phyloP scores from a whole-genome alignment of 2,797 vertebrate genomes.

The Nyctalus aviator region DNA sequence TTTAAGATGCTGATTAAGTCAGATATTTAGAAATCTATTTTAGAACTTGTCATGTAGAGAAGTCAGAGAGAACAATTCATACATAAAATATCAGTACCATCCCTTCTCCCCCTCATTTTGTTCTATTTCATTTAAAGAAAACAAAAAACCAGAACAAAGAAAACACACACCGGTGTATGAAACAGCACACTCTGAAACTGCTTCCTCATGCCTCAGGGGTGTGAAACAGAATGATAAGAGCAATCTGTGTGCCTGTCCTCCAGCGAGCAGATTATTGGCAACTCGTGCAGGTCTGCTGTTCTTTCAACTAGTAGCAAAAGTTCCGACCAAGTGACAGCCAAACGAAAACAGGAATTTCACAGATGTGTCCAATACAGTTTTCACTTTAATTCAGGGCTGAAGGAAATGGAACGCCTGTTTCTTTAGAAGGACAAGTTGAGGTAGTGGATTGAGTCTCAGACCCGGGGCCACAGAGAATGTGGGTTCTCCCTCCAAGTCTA shows the following conservation, averaged over 20 bases:
- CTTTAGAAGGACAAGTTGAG: background rate
- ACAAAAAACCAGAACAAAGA: background rate
- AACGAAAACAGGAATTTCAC: background rate
- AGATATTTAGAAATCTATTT: background rate
- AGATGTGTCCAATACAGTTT: background rate
- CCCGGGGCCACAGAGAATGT: fast-evolving
- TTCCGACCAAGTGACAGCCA: background rate
- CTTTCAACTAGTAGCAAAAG: background rate
- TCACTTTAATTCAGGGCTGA: background rate
- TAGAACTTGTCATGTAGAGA: background rate
- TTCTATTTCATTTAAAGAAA: slow-evolving; percentile 35
- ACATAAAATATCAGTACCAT: background rate
- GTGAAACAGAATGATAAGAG: background rate
- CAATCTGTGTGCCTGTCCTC: background rate
- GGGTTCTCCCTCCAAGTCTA: background rate
- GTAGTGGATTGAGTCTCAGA: background rate
- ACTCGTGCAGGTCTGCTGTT: background rate
- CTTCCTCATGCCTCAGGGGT: background rate
- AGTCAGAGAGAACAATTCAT: slow-evolving; percentile 8
- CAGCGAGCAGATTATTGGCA: background rate
- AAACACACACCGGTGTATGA: background rate
- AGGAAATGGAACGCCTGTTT: background rate
- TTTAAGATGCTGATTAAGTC: slow-evolving; percentile 12
- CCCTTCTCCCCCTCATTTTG: background rate
- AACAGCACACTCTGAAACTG: background rate